These are phyloP conservation scores for Drosophila rubida DNA, from an alignment of 2,888 invertebrate genomes.

Conservation along the genomic window DNA sequence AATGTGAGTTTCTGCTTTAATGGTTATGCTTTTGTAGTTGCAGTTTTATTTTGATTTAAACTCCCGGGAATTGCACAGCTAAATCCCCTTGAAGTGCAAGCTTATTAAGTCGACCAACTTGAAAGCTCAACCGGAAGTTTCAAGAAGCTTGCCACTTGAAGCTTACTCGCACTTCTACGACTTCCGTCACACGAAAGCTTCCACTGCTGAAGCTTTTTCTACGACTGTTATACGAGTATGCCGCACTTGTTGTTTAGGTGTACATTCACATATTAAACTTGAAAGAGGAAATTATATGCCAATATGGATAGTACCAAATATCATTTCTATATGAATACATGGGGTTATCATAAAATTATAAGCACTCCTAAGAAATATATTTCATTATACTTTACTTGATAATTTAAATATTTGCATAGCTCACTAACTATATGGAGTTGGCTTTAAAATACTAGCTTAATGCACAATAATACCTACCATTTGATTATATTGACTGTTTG, in stretches of 20 bases:
- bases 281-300: too few relatives aligned
- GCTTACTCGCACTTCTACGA: not conserved
- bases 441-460: too few relatives aligned
- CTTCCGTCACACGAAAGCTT: conserved; percentile 1
- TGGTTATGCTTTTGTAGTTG: not conserved
- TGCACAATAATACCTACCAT: too few relatives aligned
- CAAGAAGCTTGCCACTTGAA: not conserved
- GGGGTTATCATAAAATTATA: too few relatives aligned
- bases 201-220: not conserved
- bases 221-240: conserved; percentile 2
- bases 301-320: too few relatives aligned
- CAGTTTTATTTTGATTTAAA: conserved; percentile 1
- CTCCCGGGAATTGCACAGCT: conserved; percentile 3
- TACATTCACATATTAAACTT: too few relatives aligned
- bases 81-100: not conserved
- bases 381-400: too few relatives aligned
- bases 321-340: too few relatives aligned
- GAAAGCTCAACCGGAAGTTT: not conserved
- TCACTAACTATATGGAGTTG: too few relatives aligned
- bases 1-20: conserved; percentile 20
- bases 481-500: too few relatives aligned
- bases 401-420: too few relatives aligned
- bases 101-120: not conserved
- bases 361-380: too few relatives aligned
- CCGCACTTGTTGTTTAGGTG: not conserved